Base-by-base conservation (phyloP, 2,888 invertebrate genomes). In the Oasisia sp. region DNA sequence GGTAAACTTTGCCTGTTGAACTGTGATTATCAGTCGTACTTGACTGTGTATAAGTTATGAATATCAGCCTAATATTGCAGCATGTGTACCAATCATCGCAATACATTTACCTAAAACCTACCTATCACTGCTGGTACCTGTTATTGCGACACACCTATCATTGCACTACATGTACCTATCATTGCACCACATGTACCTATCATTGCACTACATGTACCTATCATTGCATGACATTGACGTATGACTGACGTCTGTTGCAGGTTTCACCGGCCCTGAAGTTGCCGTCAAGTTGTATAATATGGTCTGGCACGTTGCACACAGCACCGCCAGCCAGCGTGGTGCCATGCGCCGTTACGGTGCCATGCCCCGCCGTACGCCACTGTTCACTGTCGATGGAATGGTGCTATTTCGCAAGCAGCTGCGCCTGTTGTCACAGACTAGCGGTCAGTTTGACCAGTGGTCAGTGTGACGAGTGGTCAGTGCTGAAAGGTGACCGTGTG, bases 181-280 rank as follows among this genome's bases (percentile, higher is more conserved):
- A 45, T 45, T 45, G 27, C 14, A 58, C 5, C 14, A 58, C 14
- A 19, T 14, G 58, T 58, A 19, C 14, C 58, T 58, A 74, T 74
- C n/a, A 7, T 74, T 74, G 74, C 74, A 74, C 27, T 2, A 27
- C 7, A 74, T 3, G 58, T 19, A n/a, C 74, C 74, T 74, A 74
- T 74, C n/a, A 7, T 74, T 74, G 74, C 74, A 74, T 74, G 14
- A 27, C 7, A 74, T 3, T 7, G 14, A 74, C n/a, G 7, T 74
- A 27, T 74, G 74, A 19, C 19, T 56, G 19, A 14, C 27, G 1
- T 74, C 74, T 74, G 27, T 74, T 74, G 74, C 27, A 74, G 74
- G 74, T 74, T 74, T 74, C 74, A 74, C 74, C 74, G 74, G 74
- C 74, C 74, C 14, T 74, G 74, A 74, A 74, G 74, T 19, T 74